Conservation (phyloP, 64 coral and sea anemone species). For the Actinia equina region DNA sequence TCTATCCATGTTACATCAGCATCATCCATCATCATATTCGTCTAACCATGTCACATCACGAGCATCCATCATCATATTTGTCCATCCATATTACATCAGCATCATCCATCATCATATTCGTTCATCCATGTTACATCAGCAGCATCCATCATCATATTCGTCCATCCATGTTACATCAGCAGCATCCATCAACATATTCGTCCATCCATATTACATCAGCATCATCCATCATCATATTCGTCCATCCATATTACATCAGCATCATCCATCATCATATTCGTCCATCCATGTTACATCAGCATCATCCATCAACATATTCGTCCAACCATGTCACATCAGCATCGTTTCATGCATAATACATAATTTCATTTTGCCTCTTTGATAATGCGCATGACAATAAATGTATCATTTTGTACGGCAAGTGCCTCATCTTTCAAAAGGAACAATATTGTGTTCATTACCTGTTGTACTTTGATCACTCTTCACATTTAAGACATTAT, state of each 20-base stretch:
- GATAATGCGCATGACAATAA: too few relatives aligned
- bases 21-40: too few relatives aligned
- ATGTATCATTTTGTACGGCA: too few relatives aligned
- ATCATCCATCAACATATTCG: conserved; percentile 3
- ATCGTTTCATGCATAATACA: too few relatives aligned
- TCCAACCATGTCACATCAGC: background rate
- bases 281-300: background rate
- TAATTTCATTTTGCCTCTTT: too few relatives aligned
- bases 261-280: background rate
- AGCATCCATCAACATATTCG: background rate
- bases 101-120: background rate
- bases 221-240: background rate
- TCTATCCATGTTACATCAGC: background rate
- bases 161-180: background rate
- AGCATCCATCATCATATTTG: conserved; percentile 1
- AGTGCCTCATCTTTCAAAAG: too few relatives aligned
- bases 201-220: background rate
- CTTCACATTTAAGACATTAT: too few relatives aligned
- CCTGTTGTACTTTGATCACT: too few relatives aligned
- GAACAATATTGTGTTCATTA: too few relatives aligned
- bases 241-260: background rate
- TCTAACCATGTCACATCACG: background rate
- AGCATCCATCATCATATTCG: background rate
- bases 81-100: background rate
- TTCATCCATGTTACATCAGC: background rate